phyloP scores from a whole-genome alignment of 2,113 vertebrate species.

The Genyomyrus donnyi region DNA sequence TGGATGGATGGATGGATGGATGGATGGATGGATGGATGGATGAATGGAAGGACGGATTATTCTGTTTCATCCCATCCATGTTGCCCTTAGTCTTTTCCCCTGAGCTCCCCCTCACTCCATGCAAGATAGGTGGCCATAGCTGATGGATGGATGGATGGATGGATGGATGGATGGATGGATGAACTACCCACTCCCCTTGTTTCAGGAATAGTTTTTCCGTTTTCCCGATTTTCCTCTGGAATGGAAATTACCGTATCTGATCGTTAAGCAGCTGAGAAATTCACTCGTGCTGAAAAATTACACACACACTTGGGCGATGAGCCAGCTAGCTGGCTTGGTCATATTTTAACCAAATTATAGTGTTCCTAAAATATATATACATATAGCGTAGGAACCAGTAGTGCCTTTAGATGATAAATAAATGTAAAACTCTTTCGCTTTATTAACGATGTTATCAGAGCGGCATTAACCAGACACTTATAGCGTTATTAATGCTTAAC shows the following conservation, averaged over 20 bases:
- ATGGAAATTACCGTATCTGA: neutral
- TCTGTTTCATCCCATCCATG: neutral
- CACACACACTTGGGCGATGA: neutral
- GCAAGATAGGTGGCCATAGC: neutral
- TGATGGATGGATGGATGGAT: neutral
- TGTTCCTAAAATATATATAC: neutral
- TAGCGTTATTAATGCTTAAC: neutral
- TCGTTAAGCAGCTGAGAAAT: neutral
- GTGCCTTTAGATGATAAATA: neutral
- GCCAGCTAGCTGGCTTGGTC: neutral
- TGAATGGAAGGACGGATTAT: neutral
- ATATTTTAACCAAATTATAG: conserved; percentile 9
- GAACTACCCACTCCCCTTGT: neutral
- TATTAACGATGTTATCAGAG: neutral
- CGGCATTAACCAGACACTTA: neutral
- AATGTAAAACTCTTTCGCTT: neutral
- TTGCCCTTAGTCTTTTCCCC: neutral
- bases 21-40: neutral
- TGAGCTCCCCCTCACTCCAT: neutral
- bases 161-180: neutral
- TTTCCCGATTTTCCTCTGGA: neutral
- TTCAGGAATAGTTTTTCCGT: neutral
- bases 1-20: neutral
- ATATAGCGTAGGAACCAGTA: neutral
- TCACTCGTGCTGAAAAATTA: neutral